phyloP scores from a whole-genome alignment of 1,140 invertebrate genomes.

The Tetramorium alpestre region DNA sequence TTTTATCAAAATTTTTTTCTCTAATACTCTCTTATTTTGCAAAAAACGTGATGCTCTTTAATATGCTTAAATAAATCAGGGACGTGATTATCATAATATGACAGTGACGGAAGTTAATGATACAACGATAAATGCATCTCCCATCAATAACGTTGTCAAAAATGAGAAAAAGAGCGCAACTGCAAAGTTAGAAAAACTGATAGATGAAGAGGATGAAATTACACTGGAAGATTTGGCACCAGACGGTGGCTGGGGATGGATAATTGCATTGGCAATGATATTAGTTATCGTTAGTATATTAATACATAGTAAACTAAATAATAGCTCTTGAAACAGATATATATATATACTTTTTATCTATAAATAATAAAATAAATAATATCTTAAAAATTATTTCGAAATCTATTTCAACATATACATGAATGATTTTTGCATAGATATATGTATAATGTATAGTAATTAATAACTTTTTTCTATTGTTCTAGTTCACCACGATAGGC shows the following conservation, averaged over 20 bases:
- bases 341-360: background rate
- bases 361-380: conserved; percentile 6
- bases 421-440: background rate
- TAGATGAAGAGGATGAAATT: conserved; percentile 60
- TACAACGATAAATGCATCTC: background rate
- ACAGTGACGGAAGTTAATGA: conserved; percentile 46
- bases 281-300: conserved; percentile 80
- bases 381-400: background rate
- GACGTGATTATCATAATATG: conserved; percentile 41
- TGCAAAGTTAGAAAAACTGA: conserved; percentile 47
- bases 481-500: conserved; percentile 78
- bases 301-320: background rate
- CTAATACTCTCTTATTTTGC: background rate
- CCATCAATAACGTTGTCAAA: background rate
- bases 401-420: background rate
- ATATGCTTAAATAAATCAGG: background rate
- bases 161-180: conserved; percentile 50
- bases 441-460: background rate
- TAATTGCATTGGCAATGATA: conserved; percentile 85
- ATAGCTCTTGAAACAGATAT: background rate
- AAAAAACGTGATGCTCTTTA: background rate
- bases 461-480: conserved; percentile 31
- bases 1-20: background rate
- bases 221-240: conserved; percentile 83
- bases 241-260: conserved; percentile 88